Base-by-base conservation (phyloP, 2,797 vertebrate genomes). In the Pangasius krempfi region DNA sequence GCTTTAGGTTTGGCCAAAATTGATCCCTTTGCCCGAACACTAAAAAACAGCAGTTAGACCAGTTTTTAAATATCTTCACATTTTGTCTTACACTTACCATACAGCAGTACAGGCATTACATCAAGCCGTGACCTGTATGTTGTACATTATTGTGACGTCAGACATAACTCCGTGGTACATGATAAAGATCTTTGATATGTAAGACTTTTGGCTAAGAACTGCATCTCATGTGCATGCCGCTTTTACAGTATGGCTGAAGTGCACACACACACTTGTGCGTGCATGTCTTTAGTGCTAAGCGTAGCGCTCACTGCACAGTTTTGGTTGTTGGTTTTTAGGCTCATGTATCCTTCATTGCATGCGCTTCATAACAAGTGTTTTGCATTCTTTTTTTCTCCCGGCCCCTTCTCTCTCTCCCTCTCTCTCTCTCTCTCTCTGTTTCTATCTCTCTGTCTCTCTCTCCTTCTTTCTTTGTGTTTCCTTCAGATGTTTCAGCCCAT, bases 301-400 rank as follows among this genome's bases (percentile, higher is more conserved):
- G n/a, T 44, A 73, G 76, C 58, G 58, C 62, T 87, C 88, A 73
- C 89, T 73, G 87, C 87, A 88, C 87, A 84, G 83, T 95, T 92
- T 94, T 96, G 95, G 96, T 94, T 95, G 96, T 97, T 96, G 96
- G 94, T 97, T 92, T 90, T 96, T 97, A 97, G 96, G 96, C 94
- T 97, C 97, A 97, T 95, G 96, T 96, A 96, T 97, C 97, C 95
- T 93, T 94, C 97, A 97, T 97, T 96, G 98, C 98, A 99, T 98
- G 98, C 95, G 96, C 97, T 97, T 97, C 97, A 96, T 98, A 97
- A 98, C 97, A 95, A 93, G 97, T 97, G 96, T 98, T 97, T 96
- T 97, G 97, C 98, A 96, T 97, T 97, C 96, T 97, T 97, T 96
- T 90, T 89, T 93, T 94, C 95, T 92, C 92, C 90, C 58, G 58